Evolutionary conservation across 2,113 vertebrate genomes (phyloP).

Genomic region (Sebastes fasciatus): DNA sequence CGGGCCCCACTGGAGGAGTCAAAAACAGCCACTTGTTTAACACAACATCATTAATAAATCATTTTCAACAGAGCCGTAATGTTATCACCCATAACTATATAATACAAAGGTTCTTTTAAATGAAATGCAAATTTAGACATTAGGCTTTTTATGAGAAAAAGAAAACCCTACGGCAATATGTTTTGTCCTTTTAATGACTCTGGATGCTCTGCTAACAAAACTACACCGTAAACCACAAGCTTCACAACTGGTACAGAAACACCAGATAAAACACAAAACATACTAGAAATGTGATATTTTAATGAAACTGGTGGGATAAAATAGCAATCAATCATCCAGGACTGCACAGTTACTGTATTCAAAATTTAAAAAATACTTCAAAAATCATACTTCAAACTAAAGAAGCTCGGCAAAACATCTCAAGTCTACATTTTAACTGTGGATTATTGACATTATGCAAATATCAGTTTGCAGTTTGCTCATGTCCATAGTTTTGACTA

Average conservation of each 20-base stretch:
- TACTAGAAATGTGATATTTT: not conserved
- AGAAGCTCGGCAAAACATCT: not conserved
- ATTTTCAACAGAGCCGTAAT: constrained; percentile 14
- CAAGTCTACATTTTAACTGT: not conserved
- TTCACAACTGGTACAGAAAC: constrained; percentile 2
- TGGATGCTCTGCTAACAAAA: constrained; percentile 19
- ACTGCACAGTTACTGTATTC: not conserved
- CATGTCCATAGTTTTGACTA: not conserved
- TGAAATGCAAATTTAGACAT: constrained; percentile 34
- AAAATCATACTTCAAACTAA: not conserved
- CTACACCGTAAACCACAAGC: not conserved
- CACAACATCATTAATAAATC: constrained; percentile 28
- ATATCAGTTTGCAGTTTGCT: not conserved
- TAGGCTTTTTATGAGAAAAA: not conserved
- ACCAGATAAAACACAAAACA: not conserved
- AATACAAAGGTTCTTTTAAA: constrained; percentile 21
- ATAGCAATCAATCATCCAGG: not conserved
- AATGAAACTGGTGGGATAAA: not conserved
- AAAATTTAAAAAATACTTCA: not conserved
- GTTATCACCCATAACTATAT: constrained; percentile 4
- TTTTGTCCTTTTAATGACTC: constrained; percentile 25
- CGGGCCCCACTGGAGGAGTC: not conserved
- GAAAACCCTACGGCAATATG: constrained; percentile 5
- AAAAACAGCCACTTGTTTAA: constrained; percentile 21
- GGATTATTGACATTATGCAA: not conserved